Evolutionary conservation across 2,797 vertebrate species (phyloP).

Genomic region (Hipposideros larvatus): DNA sequence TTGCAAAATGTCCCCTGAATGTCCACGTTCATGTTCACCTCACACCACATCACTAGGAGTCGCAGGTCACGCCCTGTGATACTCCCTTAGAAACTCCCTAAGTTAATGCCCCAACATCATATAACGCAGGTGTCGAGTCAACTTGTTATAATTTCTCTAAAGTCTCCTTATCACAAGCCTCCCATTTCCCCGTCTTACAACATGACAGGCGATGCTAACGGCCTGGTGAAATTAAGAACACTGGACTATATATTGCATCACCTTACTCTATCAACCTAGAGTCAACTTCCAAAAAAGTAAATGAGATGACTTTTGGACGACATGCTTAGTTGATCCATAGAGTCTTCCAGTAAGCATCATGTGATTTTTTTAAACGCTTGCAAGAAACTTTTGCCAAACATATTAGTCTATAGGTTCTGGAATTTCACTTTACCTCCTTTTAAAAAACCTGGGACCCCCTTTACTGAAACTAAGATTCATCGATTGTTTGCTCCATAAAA

Average conservation of each 20-base stretch:
- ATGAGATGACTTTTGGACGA: neutral
- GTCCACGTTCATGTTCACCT: accelerated
- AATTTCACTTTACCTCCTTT: neutral
- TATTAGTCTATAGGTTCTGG: neutral
- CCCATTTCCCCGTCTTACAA: neutral
- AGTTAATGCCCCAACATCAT: neutral
- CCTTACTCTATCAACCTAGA: neutral
- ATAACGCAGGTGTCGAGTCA: accelerated
- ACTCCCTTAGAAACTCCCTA: neutral
- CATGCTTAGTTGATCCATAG: too few relatives aligned
- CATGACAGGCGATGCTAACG: neutral
- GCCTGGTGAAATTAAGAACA: neutral
- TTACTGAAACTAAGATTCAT: neutral
- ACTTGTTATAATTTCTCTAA: neutral
- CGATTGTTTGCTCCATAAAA: neutral
- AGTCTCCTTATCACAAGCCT: neutral
- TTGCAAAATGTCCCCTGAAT: neutral
- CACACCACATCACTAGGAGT: neutral
- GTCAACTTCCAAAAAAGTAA: neutral
- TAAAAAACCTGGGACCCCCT: neutral
- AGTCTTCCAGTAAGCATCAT: neutral
- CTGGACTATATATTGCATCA: neutral
- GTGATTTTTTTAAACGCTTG: neutral
- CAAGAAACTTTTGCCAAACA: neutral
- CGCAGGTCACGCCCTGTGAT: accelerated